Percentiles rank a stretch among this genome's conserved stretches.
phyloP scores from a whole-genome alignment of 2,113 vertebrate genomes.

The Urocynchramus pylzowi region DNA sequence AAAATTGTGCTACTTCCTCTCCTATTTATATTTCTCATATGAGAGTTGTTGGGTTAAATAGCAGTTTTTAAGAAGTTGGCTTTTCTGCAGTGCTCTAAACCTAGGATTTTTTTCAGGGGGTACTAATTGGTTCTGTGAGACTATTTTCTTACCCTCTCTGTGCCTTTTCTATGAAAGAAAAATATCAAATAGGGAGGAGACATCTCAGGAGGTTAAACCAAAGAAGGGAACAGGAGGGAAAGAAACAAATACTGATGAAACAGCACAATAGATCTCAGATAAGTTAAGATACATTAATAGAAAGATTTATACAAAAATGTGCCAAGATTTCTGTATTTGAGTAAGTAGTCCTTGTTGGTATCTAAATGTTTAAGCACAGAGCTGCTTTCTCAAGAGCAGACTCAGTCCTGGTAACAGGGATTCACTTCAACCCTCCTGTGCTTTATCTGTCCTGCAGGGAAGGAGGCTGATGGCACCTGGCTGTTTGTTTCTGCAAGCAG shows the following conservation, averaged over 20 bases:
- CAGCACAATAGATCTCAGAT: not conserved
- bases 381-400: not conserved
- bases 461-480: not conserved
- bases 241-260: not conserved
- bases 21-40: rapidly evolving
- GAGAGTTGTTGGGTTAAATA: not conserved
- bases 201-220: not conserved
- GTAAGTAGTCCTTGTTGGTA: not conserved
- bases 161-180: not conserved
- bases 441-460: not conserved
- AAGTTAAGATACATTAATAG: not conserved
- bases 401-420: not conserved
- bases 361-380: not conserved
- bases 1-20: not conserved
- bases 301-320: not conserved
- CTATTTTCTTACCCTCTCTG: not conserved
- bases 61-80: not conserved
- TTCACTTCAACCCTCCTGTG: not conserved
- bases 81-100: not conserved
- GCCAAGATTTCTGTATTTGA: not conserved
- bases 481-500: not conserved
- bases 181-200: not conserved
- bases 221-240: not conserved
- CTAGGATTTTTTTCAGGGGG: rapidly evolving
- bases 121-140: not conserved